These are phyloP conservation scores for Phymatocera aterrima DNA, from an alignment of 2,888 invertebrate genomes.

Conservation along the genomic window DNA sequence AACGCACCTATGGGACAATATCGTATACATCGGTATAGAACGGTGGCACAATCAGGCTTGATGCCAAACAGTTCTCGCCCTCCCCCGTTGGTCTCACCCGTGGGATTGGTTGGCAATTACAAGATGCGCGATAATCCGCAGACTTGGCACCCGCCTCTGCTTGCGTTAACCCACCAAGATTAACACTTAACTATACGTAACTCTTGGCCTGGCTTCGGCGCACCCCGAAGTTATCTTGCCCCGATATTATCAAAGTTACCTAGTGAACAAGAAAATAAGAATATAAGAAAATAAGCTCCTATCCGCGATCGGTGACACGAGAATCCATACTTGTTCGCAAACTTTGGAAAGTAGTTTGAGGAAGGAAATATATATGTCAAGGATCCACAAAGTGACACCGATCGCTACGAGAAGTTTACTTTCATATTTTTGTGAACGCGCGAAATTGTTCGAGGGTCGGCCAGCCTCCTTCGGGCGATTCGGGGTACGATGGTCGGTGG, in stretches of 20 bases:
- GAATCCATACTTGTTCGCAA: constrained; percentile 3
- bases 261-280: constrained; percentile 23
- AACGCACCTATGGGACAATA: constrained; percentile 20
- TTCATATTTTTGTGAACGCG: neutral
- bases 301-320: constrained; percentile 24
- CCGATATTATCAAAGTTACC: constrained; percentile 44
- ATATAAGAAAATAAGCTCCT: constrained; percentile 33
- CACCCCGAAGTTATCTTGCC: constrained; percentile 25
- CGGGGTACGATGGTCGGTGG: no score
- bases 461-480: no score
- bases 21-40: constrained; percentile 54
- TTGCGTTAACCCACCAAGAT: constrained; percentile 73
- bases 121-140: constrained; percentile 74
- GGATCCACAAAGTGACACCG: neutral
- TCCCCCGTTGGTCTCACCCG: constrained; percentile 55
- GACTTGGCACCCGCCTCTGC: constrained; percentile 72
- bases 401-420: neutral
- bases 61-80: constrained; percentile 71
- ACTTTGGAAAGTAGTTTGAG: constrained; percentile 20
- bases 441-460: no score
- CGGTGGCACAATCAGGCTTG: constrained; percentile 72
- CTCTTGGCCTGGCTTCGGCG: constrained; percentile 61
- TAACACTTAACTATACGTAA: constrained; percentile 73
- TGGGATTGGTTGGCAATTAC: constrained; percentile 74
- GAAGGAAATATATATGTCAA: constrained; percentile 14